Base-by-base conservation (phyloP, 2,113 vertebrate genomes). In the Eubucco bourcierii region DNA sequence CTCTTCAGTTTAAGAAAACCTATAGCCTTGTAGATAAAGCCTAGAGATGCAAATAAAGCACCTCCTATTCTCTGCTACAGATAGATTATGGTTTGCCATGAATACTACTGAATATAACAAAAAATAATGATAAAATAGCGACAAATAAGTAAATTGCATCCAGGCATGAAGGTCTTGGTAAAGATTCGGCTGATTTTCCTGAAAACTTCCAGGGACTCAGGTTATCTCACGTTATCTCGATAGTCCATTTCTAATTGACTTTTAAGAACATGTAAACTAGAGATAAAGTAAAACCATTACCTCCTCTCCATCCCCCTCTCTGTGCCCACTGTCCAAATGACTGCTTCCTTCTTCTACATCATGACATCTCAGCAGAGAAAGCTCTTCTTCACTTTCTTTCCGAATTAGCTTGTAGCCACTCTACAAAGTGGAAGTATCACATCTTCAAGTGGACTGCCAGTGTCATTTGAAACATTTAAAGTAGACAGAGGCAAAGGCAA, bases 351-450 rank as follows among this genome's bases (percentile, higher is more conserved):
- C 99, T 79, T 99, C 99, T 23, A 99, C 86, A 78, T 99, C 98
- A 17, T 98, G 97, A 88, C 95, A 87, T 3, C 98, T 98, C 97
- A 99, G 93, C 37, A 99, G 94, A 81, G 97, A 98, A 44, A 99
- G 94, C 17, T 99, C 99, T 64, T 99, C 99, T 61, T 99, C 99
- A 3, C 99, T 99, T 84, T 97, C 98, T 20, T 97, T 98, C 29
- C 98, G 97, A 34, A 99, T 96, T 3, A 99, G 98, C 29, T 98
- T 98, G 93, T 99, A 99, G 23, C 99, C 99, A 93, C 98, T 94
- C 99, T 99, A 86, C 50, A 76, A 87, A 94, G 94, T 10, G 14
- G 20, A 56, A 81, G 87, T 0, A 50, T 31, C 2, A 1, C 7
- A 15, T 20, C 31, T 74, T 52, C 16, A 60, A 46, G 23, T 18